Conservation (phyloP, 2,113 vertebrate species). For the Myocastor coypus region DNA sequence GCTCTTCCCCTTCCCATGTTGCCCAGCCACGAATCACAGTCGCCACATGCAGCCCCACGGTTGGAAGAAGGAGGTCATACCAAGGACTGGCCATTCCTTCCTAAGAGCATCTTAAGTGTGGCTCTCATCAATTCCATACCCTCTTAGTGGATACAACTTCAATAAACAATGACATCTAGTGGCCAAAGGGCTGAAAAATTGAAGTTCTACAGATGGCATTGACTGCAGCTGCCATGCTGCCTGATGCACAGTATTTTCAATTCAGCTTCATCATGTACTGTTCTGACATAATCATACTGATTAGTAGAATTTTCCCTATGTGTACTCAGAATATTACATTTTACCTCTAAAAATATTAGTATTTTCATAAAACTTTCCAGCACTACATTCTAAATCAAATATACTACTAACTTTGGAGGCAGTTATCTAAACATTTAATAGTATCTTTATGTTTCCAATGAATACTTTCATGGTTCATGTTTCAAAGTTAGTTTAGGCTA, state of each 20-base stretch:
- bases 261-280: neutral
- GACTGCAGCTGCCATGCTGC: neutral
- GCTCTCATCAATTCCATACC: neutral
- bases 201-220: neutral
- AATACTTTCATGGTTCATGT: neutral
- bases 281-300: neutral
- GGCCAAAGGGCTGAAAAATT: neutral
- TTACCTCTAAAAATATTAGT: conserved; percentile 40
- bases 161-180: neutral
- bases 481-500: neutral
- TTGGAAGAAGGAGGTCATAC: neutral
- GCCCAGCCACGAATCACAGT: neutral
- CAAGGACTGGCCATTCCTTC: neutral
- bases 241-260: neutral
- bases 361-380: neutral
- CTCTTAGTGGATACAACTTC: neutral
- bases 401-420: conserved; percentile 29
- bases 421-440: conserved; percentile 23
- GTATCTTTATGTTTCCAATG: conserved; percentile 14
- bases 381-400: conserved; percentile 15
- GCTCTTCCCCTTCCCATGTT: neutral
- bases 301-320: neutral
- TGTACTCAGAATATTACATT: conserved; percentile 5
- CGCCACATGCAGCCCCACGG: neutral
- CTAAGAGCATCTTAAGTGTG: neutral